Conservation (phyloP, 2,888 invertebrate genomes). For the Amphimallon solstitiale region DNA sequence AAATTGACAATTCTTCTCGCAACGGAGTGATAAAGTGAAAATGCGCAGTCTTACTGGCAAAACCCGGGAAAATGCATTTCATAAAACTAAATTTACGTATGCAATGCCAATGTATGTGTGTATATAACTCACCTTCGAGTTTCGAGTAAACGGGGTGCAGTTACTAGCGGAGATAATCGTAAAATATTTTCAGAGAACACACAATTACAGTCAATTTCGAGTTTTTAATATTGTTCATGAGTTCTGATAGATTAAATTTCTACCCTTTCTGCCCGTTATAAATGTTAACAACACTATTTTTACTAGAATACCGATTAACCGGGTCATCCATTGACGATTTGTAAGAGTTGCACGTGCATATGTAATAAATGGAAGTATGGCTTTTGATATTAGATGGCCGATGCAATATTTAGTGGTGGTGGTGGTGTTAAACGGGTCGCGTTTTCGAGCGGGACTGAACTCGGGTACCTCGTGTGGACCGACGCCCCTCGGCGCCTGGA, state of each 20-base stretch:
- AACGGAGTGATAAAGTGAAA: not conserved
- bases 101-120: too few species aligned
- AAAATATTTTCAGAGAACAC: slow-evolving; percentile 26
- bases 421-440: slow-evolving; percentile 43
- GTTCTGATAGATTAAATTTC: not conserved
- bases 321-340: slow-evolving; percentile 7
- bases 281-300: not conserved
- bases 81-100: slow-evolving; percentile 27
- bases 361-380: slow-evolving; percentile 19
- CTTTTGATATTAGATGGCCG: slow-evolving; percentile 4
- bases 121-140: slow-evolving; percentile 28
- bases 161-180: slow-evolving; percentile 3
- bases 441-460: slow-evolving; percentile 45
- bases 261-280: not conserved
- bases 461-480: slow-evolving; percentile 51
- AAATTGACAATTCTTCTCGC: not conserved
- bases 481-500: slow-evolving; percentile 61
- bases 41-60: not conserved
- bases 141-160: not conserved
- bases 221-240: not conserved
- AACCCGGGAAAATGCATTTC: slow-evolving; percentile 5
- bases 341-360: not conserved
- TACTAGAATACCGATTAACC: not conserved
- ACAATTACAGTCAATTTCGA: slow-evolving; percentile 15
- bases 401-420: slow-evolving; percentile 38